Evolutionary conservation across 2,797 vertebrate species (phyloP).

Genomic region (Thaleichthys pacificus): DNA sequence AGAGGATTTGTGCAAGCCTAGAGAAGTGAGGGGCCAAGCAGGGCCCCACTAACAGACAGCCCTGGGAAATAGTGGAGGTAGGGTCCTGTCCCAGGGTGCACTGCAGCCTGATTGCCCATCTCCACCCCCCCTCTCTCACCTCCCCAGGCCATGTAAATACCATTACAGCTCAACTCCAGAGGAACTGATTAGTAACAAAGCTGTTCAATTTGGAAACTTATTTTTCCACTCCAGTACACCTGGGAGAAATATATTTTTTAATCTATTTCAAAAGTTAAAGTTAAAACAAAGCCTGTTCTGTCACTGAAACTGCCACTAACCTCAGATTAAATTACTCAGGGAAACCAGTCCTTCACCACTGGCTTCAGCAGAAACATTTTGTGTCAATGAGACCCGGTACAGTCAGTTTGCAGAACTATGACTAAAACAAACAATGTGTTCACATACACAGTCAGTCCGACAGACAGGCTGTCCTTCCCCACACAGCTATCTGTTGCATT

Average conservation of each 20-base stretch:
- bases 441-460: constrained; percentile 52
- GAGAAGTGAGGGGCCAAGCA: constrained; percentile 37
- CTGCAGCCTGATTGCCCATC: background rate
- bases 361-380: constrained; percentile 22
- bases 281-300: constrained; percentile 29
- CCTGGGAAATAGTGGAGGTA: constrained; percentile 36
- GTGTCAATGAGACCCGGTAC: constrained; percentile 1
- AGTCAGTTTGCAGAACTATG: constrained; percentile 20
- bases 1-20: constrained; percentile 63
- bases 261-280: constrained; percentile 25
- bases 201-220: constrained; percentile 31
- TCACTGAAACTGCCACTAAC: constrained; percentile 5
- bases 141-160: constrained; percentile 43
- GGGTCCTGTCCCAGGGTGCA: constrained; percentile 29
- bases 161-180: constrained; percentile 44
- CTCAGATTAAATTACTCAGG: constrained; percentile 21
- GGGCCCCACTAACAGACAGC: constrained; percentile 46
- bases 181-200: constrained; percentile 57
- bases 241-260: background rate
- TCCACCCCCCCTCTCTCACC: background rate
- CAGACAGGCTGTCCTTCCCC: constrained; percentile 55
- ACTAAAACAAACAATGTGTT: constrained; percentile 47
- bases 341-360: background rate
- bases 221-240: constrained; percentile 20
- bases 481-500: constrained; percentile 68